Percentiles rank a stretch among this genome's conserved stretches.
Conservation (phyloP, 1,140 invertebrate species). For the Campoletis sonorensis region DNA sequence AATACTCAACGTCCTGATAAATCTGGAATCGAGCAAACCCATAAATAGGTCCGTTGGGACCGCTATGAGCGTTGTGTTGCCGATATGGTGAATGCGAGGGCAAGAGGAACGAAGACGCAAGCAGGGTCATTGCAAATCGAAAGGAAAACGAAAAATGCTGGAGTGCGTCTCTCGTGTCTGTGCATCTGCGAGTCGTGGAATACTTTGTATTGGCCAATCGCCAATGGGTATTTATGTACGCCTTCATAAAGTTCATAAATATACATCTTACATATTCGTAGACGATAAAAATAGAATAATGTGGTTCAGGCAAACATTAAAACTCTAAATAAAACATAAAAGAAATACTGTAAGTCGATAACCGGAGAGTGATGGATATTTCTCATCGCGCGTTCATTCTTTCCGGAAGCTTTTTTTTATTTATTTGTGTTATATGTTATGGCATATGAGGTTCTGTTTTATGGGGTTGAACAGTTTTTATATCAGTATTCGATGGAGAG, state of each 20-base stretch:
- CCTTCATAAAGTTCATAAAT: neutral
- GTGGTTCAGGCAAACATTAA: no score
- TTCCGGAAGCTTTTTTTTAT: no score
- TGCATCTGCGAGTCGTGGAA: neutral
- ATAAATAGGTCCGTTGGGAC: constrained; percentile 63
- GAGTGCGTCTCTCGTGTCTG: neutral
- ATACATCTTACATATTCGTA: no score
- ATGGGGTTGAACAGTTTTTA: no score
- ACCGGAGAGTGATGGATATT: no score
- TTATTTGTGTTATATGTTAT: no score
- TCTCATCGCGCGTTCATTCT: no score
- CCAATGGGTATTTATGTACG: constrained; percentile 13
- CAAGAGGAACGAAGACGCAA: neutral
- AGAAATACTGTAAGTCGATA: no score
- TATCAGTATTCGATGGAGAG: no score
- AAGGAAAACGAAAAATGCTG: neutral
- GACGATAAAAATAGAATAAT: no score
- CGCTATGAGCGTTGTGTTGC: constrained; percentile 37
- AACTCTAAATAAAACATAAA: no score
- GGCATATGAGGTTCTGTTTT: no score
- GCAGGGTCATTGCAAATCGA: neutral
- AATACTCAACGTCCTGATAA: constrained; percentile 60
- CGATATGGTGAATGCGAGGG: constrained; percentile 22
- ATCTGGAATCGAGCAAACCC: constrained; percentile 62
- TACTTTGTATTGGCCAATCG: constrained; percentile 20